Percentiles rank a stretch among this genome's conserved stretches.
These are phyloP conservation scores for Eudemis profundana DNA, from an alignment of 2,888 invertebrate genomes.

Conservation along the genomic window DNA sequence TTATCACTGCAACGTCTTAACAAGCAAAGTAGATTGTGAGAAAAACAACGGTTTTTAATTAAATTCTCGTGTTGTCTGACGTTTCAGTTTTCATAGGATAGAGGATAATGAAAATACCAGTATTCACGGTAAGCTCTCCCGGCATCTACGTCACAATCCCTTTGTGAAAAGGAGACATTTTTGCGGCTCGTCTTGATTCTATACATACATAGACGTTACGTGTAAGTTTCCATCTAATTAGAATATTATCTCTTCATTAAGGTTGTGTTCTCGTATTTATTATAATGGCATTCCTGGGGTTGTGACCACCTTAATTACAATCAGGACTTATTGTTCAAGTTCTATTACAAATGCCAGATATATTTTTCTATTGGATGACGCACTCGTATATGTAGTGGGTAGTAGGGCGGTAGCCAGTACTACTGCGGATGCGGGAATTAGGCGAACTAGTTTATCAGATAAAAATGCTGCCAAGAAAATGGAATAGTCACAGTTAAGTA, in stretches of 20 bases:
- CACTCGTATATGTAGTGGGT: no score
- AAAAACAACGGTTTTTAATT: conserved; percentile 63
- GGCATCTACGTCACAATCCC: conserved; percentile 60
- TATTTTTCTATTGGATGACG: no score
- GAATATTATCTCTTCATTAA: conserved; percentile 17
- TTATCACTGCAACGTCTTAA: conserved; percentile 19
- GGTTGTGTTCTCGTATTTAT: not conserved
- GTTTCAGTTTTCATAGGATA: conserved; percentile 71
- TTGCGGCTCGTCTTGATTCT: conserved; percentile 62
- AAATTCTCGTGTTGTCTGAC: conserved; percentile 67
- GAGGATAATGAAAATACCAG: conserved; percentile 72
- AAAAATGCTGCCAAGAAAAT: no score
- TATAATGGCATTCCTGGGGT: not conserved
- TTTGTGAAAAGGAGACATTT: conserved; percentile 60
- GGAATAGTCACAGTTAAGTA: no score
- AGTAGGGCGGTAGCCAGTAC: no score
- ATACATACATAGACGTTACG: conserved; percentile 36
- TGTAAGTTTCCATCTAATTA: conserved; percentile 20
- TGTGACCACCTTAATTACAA: conserved; percentile 5
- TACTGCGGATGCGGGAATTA: no score
- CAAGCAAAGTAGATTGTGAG: conserved; percentile 18
- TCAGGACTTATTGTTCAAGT: conserved; percentile 1
- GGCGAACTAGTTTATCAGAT: no score
- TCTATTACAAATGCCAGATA: no score
- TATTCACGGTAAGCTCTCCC: conserved; percentile 59